A percentile compares a stretch with the other conserved stretches of the same genome.
These are phyloP conservation scores for Steatocranus sp. DNA, from an alignment of 2,797 vertebrate species.

Conservation along the genomic window DNA sequence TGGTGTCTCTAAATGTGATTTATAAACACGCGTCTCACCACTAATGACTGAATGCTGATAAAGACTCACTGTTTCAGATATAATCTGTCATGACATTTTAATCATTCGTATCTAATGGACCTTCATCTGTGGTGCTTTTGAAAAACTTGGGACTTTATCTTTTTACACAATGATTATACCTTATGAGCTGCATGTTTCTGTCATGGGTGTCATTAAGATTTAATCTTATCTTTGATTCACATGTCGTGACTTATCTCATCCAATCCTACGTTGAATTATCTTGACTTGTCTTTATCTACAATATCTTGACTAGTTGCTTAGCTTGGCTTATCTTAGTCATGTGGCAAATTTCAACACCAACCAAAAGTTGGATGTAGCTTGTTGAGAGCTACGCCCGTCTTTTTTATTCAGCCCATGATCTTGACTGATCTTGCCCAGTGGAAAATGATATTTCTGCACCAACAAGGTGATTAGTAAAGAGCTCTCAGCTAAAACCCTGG, in stretches of 20 bases:
- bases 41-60: not conserved
- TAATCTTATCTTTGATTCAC: not conserved
- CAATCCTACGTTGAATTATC: not conserved
- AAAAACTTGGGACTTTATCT: not conserved
- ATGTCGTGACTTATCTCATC: accelerated
- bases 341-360: not conserved
- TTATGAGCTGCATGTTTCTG: not conserved
- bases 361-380: not conserved
- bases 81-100: not conserved
- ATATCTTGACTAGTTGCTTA: not conserved
- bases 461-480: not conserved
- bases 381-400: accelerated
- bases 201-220: not conserved
- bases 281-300: not conserved
- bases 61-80: not conserved
- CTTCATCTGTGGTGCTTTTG: not conserved
- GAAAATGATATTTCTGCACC: not conserved
- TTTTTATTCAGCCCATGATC: not conserved
- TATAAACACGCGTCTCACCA: not conserved
- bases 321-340: not conserved
- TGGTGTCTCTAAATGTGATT: not conserved
- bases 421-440: not conserved
- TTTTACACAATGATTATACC: not conserved
- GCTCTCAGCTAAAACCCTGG: not conserved
- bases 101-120: not conserved